A percentile compares a stretch with the other conserved stretches of the same genome.
Evolutionary conservation across 1,140 invertebrate species (phyloP).

Genomic region (Chelonus insularis): DNA sequence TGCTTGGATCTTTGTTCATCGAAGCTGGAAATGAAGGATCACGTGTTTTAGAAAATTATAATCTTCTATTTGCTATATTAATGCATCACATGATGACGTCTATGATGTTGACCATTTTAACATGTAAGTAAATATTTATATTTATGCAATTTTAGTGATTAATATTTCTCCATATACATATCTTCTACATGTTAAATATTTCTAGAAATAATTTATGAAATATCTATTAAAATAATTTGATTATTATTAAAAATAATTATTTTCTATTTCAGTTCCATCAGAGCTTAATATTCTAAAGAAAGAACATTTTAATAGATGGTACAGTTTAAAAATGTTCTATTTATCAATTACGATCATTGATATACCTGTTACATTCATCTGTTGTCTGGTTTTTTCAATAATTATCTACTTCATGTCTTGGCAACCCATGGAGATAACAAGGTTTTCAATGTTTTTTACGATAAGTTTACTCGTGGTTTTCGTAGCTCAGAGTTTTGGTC

Average conservation of each 20-base stretch:
- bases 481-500: constrained; percentile 85
- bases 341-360: constrained; percentile 84
- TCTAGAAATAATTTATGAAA: no score
- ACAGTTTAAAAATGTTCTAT: constrained; percentile 92
- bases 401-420: constrained; percentile 87
- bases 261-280: constrained; percentile 75
- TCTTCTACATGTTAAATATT: no score
- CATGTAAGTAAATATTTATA: constrained; percentile 65
- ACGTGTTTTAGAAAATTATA: constrained; percentile 79
- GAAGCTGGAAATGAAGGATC: constrained; percentile 72
- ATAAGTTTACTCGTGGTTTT: constrained; percentile 82
- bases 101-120: constrained; percentile 84
- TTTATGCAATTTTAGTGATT: no score
- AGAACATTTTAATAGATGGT: constrained; percentile 96
- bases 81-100: constrained; percentile 85
- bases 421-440: constrained; percentile 74
- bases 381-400: constrained; percentile 75
- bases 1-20: constrained; percentile 74
- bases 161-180: no score
- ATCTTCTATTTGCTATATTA: constrained; percentile 77
- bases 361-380: constrained; percentile 73
- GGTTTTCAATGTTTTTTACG: constrained; percentile 82
- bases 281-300: constrained; percentile 90
- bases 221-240: constrained; percentile 1
- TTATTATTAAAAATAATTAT: constrained; percentile 1